Percentiles rank a stretch among this genome's conserved stretches.
phyloP scores from a whole-genome alignment of 2,113 vertebrate species.

The Cheirogaleus medius region DNA sequence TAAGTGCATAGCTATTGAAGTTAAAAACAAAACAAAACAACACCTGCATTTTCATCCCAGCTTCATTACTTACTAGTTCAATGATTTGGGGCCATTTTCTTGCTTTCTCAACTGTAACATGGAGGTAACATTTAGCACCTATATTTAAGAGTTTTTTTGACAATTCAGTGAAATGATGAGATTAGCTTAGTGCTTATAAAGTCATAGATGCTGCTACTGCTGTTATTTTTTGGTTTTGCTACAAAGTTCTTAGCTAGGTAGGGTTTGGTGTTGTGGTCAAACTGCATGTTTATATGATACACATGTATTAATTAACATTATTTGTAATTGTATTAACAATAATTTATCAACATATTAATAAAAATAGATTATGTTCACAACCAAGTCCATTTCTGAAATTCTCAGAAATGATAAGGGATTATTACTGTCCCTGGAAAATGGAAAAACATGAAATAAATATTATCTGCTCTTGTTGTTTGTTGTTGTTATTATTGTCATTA shows the following conservation, averaged over 20 bases:
- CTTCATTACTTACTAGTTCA: background rate
- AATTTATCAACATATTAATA: background rate
- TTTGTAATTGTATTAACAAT: background rate
- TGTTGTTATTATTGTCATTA: background rate
- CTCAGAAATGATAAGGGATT: background rate
- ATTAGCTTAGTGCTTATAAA: background rate
- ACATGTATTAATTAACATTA: background rate
- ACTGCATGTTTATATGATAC: background rate
- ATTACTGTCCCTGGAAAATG: background rate
- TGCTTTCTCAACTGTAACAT: background rate
- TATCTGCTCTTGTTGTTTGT: background rate
- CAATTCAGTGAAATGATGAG: background rate
- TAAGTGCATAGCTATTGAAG: background rate
- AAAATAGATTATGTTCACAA: background rate
- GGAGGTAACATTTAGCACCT: background rate
- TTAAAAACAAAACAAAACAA: background rate
- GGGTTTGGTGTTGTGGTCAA: background rate
- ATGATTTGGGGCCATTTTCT: background rate
- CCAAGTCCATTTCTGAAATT: conserved; percentile 12
- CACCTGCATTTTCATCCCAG: background rate
- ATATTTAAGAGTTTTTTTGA: background rate
- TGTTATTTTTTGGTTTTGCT: background rate
- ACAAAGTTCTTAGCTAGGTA: background rate
- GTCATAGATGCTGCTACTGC: background rate
- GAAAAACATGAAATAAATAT: background rate